Percentiles rank a stretch among this genome's conserved stretches.
Conservation (phyloP, 1,140 invertebrate genomes). For the Zophobas morio region DNA sequence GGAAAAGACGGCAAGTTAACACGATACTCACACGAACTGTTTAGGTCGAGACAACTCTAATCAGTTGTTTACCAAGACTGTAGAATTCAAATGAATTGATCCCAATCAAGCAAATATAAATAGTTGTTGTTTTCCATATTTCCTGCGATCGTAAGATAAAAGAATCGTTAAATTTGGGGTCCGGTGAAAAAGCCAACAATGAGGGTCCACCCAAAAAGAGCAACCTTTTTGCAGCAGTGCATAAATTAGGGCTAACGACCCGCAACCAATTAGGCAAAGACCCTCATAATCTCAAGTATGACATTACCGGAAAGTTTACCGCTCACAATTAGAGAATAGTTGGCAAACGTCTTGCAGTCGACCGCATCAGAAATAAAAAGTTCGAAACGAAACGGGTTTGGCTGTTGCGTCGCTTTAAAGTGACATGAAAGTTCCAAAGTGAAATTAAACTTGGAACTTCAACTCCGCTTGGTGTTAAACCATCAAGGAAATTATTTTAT, state of each 20-base stretch:
- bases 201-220: not conserved
- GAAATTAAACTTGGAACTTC: conserved; percentile 29
- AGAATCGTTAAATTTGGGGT: not conserved
- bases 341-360: not conserved
- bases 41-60: no score
- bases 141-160: no score
- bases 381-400: not conserved
- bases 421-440: conserved; percentile 23
- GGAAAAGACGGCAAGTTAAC: no score
- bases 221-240: conserved; percentile 1
- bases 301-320: not conserved
- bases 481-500: conserved; percentile 32
- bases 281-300: not conserved
- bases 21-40: no score
- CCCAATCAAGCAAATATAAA: no score
- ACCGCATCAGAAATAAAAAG: not conserved
- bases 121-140: no score
- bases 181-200: not conserved
- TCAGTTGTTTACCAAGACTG: no score
- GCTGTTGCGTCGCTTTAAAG: conserved; percentile 3
- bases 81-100: no score
- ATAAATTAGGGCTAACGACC: conserved; percentile 19
- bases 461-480: conserved; percentile 17
- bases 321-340: not conserved
- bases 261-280: conserved; percentile 29